Conservation (phyloP, 2,888 invertebrate species). For the Ashinkailepas kermadecensis region DNA sequence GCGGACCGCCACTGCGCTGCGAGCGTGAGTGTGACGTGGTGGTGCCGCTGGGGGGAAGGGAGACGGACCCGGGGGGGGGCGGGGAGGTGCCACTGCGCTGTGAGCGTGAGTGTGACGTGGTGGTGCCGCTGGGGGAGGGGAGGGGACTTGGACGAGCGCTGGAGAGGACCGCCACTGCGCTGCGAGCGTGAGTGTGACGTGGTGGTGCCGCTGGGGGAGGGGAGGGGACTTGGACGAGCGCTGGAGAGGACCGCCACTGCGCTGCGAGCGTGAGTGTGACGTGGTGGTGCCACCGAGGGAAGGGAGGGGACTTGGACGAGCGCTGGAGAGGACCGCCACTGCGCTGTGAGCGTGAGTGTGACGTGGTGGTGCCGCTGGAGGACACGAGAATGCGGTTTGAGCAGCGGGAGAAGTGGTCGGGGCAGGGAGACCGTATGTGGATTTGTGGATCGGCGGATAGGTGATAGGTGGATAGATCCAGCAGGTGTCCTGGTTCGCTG, state of each 20-base stretch:
- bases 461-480: too few species aligned
- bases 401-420: too few species aligned
- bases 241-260: conserved; percentile 88
- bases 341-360: conserved; percentile 62
- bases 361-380: conserved; percentile 60
- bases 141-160: conserved; percentile 75
- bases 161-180: conserved; percentile 92
- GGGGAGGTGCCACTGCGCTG: conserved; percentile 86
- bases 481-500: too few species aligned
- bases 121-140: conserved; percentile 44
- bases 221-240: conserved; percentile 70
- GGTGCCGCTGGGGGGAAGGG: conserved; percentile 43
- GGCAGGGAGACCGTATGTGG: too few species aligned
- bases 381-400: too few species aligned
- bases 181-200: conserved; percentile 56
- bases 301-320: conserved; percentile 65
- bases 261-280: conserved; percentile 64
- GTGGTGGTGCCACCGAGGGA: too few species aligned
- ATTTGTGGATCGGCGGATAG: too few species aligned
- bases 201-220: too few species aligned
- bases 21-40: conserved; percentile 52
- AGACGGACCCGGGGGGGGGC: conserved; percentile 91
- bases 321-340: conserved; percentile 91
- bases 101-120: conserved; percentile 52
- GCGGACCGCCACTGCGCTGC: conserved; percentile 83